Percentiles rank a stretch among this genome's conserved stretches.
Evolutionary conservation across 1,140 invertebrate species (phyloP).

Genomic region (Caenorhabditis briggsae): DNA sequence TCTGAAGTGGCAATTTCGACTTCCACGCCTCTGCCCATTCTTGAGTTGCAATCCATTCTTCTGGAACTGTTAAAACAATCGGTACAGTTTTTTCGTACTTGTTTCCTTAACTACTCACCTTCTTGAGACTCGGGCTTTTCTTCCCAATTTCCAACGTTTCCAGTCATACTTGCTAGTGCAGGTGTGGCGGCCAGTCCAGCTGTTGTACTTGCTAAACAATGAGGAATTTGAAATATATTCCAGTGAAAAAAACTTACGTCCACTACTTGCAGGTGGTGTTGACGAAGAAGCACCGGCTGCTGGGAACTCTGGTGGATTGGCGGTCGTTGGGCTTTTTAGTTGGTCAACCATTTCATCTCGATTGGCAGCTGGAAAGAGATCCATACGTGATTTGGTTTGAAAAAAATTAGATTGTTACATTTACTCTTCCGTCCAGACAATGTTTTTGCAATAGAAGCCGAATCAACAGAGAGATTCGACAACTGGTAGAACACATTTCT

Average conservation of each 20-base stretch:
- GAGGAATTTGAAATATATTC: background rate
- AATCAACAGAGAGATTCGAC: conserved; percentile 93
- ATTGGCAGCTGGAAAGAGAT: conserved; percentile 64
- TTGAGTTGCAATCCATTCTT: conserved; percentile 86
- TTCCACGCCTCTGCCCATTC: conserved; percentile 97
- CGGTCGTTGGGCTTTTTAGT: conserved; percentile 60
- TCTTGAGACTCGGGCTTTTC: conserved; percentile 12
- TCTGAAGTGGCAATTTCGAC: conserved; percentile 94
- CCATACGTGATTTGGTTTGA: too few relatives aligned
- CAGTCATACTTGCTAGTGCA: conserved; percentile 55
- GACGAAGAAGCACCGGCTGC: conserved; percentile 57
- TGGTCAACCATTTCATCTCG: conserved; percentile 65
- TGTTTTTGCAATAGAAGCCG: conserved; percentile 79
- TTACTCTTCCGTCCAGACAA: conserved; percentile 69
- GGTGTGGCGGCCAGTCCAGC: conserved; percentile 59
- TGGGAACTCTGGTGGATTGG: conserved; percentile 57
- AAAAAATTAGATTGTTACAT: background rate
- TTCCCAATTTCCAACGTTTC: conserved; percentile 42
- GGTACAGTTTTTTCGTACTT: background rate
- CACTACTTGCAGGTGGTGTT: background rate
- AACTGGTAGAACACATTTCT: conserved; percentile 95
- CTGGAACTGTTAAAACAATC: background rate
- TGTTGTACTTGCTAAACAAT: conserved; percentile 8
- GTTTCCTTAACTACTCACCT: background rate
- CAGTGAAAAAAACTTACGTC: background rate